Conservation (phyloP, 2,113 vertebrate species). For the Puffinus mauretanicus region DNA sequence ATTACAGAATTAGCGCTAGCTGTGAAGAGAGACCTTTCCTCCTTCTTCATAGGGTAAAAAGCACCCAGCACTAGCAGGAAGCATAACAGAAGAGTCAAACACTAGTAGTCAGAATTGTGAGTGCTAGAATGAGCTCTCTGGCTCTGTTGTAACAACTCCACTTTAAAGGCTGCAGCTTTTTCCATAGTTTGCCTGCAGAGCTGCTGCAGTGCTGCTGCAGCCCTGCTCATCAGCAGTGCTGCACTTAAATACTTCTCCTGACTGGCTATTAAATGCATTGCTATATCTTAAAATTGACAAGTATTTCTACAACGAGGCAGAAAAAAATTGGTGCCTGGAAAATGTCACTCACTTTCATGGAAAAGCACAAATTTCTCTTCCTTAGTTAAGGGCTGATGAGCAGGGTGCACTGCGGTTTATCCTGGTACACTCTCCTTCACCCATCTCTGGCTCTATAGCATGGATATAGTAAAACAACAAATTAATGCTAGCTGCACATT, state of each 20-base stretch:
- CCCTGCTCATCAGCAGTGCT: not conserved
- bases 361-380: not conserved
- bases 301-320: not conserved
- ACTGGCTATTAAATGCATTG: not conserved
- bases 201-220: slow-evolving; percentile 40
- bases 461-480: not conserved
- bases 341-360: not conserved
- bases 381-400: not conserved
- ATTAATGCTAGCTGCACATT: not conserved
- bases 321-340: not conserved
- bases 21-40: not conserved
- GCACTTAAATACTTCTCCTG: not conserved
- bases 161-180: not conserved
- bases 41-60: not conserved
- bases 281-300: not conserved
- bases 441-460: not conserved
- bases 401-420: not conserved
- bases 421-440: not conserved
- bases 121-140: not conserved
- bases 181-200: not conserved
- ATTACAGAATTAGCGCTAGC: not conserved
- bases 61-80: not conserved
- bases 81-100: not conserved
- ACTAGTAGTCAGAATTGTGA: not conserved
- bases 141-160: not conserved